A percentile compares a stretch with the other conserved stretches of the same genome.
Conservation (phyloP, 2,888 invertebrate species). For the Andrena bucephala region DNA sequence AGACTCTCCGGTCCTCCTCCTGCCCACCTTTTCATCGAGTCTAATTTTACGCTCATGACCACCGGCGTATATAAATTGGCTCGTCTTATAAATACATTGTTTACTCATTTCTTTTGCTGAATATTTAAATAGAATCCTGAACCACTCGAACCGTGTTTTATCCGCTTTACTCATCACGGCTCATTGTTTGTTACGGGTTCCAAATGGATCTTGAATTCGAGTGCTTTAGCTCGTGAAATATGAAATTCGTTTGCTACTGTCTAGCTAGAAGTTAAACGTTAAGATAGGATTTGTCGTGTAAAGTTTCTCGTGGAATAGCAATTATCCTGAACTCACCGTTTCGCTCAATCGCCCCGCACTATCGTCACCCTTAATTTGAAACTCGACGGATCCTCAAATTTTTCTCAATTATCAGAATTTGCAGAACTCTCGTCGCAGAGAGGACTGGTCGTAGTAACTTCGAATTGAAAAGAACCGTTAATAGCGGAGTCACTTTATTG, state of each 20-base stretch:
- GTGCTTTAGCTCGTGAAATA: no score
- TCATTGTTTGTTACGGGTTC: background rate
- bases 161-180: background rate
- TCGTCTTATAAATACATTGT: conserved; percentile 14
- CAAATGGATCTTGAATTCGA: no score
- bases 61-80: conserved; percentile 3
- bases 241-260: no score
- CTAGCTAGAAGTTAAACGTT: no score
- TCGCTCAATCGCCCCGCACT: background rate
- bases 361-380: background rate
- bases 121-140: background rate
- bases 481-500: conserved; percentile 70
- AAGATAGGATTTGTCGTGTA: no score
- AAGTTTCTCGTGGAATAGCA: background rate
- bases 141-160: background rate
- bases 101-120: conserved; percentile 18
- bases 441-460: conserved; percentile 41
- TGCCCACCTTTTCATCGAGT: conserved; percentile 9
- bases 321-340: background rate
- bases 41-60: conserved; percentile 52
- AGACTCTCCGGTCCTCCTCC: background rate
- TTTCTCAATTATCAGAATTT: background rate
- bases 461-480: conserved; percentile 47
- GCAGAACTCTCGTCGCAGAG: conserved; percentile 7
- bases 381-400: no score